These are phyloP conservation scores for Netelia fuscicornis DNA, from an alignment of 2,888 invertebrate genomes.

Conservation along the genomic window DNA sequence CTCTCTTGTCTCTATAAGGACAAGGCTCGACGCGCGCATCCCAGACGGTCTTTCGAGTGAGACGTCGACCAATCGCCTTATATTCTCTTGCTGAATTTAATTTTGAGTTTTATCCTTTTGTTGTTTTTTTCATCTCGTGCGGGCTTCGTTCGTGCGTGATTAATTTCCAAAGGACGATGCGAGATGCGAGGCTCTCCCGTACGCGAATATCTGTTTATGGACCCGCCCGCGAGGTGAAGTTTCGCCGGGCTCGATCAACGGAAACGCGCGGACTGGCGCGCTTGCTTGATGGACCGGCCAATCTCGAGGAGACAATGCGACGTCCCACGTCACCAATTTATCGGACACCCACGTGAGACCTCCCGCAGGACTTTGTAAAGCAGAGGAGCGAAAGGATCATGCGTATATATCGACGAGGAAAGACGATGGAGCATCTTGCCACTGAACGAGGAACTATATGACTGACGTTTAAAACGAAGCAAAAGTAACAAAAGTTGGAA, in stretches of 20 bases:
- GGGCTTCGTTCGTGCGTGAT: conserved; percentile 51
- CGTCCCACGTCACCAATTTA: conserved; percentile 81
- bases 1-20: conserved; percentile 41
- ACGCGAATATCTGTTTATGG: neutral
- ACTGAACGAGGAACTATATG: neutral
- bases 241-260: conserved; percentile 71
- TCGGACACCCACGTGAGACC: conserved; percentile 81
- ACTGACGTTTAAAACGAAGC: no score
- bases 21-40: conserved; percentile 31
- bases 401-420: neutral
- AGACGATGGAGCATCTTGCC: neutral
- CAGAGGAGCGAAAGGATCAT: conserved; percentile 16
- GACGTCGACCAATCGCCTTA: conserved; percentile 51
- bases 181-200: conserved; percentile 1
- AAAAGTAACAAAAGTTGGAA: no score
- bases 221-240: conserved; percentile 41
- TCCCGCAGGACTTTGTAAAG: conserved; percentile 69
- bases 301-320: conserved; percentile 81
- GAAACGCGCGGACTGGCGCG: conserved; percentile 56
- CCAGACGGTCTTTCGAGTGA: conserved; percentile 26
- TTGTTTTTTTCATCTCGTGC: conserved; percentile 10
- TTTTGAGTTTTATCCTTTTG: neutral
- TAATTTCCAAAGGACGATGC: conserved; percentile 57
- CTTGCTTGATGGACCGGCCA: conserved; percentile 81
- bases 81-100: conserved; percentile 3